Evolutionary conservation across 2,888 invertebrate genomes (phyloP), one percentile per base, ranked within the genome.

Genomic region (Aphodius sticticus): DNA sequence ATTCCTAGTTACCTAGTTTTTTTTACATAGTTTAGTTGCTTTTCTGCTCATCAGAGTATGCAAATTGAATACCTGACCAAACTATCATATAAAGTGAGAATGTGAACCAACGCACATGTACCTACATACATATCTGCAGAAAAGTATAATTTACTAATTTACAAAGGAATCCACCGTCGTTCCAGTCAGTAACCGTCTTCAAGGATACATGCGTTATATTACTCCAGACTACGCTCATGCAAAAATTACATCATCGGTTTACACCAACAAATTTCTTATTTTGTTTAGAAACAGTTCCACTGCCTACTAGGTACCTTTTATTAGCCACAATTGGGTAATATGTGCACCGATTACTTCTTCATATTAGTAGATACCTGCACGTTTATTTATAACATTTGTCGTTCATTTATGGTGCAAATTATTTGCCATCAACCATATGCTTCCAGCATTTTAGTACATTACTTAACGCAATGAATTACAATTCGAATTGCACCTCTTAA

Each of bases 111-210:
- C 53, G 53, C 53, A 53, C 26, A 26, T 26, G 26, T 53, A 12
- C 53, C 53, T 26, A 26, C 53, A 53, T 53, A 53, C 2, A 53
- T 53, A 53, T 53, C 1, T 53, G 53, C 53, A 53, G 53, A 12
- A 53, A 53, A 53, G 53, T 26, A 26, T 26, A 53, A 53, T 53
- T 53, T 53, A 7, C 53, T 53, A 53, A 53, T 53, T 53, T 53
- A 12, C 53, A 12, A 53, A 53, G 53, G 12, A 53, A 53, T 12
- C 53, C 12, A 53, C 53, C 7, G 37, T 35, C 74, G 74, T 74
- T 74, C 35, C 74, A 35, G 74, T 74, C 36, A n/a, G 74, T 74
- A 35, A 37, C 36, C 74, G 35, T 74, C 74, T 35, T 74, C 74
- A 74, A 74, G 74, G 74, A 35, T 74, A 74, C 26, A 26, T 26